Percentiles rank a stretch among this genome's conserved stretches.
These are phyloP conservation scores for Thereuonema tuberculata DNA, from an alignment of 1,140 invertebrate species.

Conservation along the genomic window DNA sequence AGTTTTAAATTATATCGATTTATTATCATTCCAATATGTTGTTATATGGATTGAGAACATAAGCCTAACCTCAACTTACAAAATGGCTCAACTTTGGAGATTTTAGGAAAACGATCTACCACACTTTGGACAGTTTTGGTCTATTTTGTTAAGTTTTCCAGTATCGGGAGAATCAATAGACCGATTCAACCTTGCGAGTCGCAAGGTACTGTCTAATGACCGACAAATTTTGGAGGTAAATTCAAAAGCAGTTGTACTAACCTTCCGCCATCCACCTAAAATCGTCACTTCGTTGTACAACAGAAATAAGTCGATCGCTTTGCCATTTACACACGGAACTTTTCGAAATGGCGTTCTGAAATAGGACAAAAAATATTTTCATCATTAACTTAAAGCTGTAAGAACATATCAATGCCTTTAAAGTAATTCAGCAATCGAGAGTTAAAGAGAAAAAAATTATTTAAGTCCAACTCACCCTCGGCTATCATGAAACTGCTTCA, in stretches of 20 bases:
- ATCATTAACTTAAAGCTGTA: neutral
- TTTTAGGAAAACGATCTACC: too few species aligned
- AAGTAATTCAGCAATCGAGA: neutral
- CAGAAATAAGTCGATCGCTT: conserved; percentile 77
- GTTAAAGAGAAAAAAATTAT: conserved; percentile 12
- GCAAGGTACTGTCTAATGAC: neutral
- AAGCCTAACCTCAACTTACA: too few species aligned
- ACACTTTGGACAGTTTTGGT: too few species aligned
- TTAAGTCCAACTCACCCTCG: conserved; percentile 50
- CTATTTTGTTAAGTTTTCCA: too few species aligned
- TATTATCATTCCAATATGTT: too few species aligned
- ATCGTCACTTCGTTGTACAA: conserved; percentile 80
- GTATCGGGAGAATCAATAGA: too few species aligned
- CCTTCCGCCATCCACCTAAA: conserved; percentile 82
- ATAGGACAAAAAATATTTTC: conserved; percentile 18
- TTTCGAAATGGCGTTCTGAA: conserved; percentile 58
- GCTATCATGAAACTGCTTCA: conserved; percentile 66
- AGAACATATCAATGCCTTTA: too few species aligned
- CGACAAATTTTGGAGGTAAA: conserved; percentile 8
- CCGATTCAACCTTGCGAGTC: too few species aligned
- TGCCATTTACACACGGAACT: conserved; percentile 66
- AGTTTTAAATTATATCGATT: too few species aligned
- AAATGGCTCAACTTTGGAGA: too few species aligned
- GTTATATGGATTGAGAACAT: too few species aligned
- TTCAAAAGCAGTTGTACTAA: conserved; percentile 33